Conservation (phyloP, 2,888 invertebrate genomes). For the Sthenelais limicola region DNA sequence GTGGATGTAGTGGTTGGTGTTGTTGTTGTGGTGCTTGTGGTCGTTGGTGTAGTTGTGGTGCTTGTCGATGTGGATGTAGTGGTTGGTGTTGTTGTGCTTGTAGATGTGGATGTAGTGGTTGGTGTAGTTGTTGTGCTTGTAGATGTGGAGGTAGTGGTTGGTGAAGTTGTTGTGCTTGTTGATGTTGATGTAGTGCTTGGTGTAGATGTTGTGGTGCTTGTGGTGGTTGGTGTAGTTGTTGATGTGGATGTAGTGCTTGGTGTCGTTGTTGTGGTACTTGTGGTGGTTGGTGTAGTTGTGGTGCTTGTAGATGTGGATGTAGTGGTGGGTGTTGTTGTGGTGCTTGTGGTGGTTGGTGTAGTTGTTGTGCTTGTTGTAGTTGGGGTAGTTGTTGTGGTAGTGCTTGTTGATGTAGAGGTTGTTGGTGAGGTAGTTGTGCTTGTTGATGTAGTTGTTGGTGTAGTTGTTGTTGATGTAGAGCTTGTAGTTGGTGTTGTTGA, state of each 20-base stretch:
- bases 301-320: no score
- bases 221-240: no score
- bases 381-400: not conserved
- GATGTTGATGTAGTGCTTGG: not conserved
- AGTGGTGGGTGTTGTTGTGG: not conserved
- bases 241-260: no score
- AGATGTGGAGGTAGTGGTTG: no score
- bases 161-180: no score
- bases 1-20: not conserved
- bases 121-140: no score
- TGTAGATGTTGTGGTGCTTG: not conserved
- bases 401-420: no score
- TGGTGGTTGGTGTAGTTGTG: not conserved
- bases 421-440: not conserved
- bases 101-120: not conserved
- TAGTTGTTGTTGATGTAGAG: not conserved
- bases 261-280: no score
- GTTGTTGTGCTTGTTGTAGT: not conserved
- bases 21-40: not conserved
- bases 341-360: not conserved
- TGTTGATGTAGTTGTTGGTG: not conserved
- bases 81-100: not conserved
- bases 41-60: not conserved
- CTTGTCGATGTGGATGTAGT: not conserved
- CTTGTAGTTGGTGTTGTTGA: not conserved